phyloP scores from a whole-genome alignment of 2,797 vertebrate genomes.

The Anabacerthia variegaticeps region DNA sequence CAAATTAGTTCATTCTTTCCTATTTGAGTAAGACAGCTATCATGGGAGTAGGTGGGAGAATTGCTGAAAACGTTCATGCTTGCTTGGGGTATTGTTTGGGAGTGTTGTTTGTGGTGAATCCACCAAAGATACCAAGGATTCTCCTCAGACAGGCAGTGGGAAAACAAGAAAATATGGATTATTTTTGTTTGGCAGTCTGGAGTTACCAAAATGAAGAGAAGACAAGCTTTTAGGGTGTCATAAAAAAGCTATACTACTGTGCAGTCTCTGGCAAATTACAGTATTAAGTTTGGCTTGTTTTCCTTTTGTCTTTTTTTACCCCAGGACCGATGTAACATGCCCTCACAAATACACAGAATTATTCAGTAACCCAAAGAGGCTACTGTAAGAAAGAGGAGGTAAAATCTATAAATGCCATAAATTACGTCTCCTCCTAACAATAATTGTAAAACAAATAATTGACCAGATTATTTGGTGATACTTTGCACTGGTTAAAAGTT shows the following conservation, averaged over 20 bases:
- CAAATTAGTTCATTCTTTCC: background rate
- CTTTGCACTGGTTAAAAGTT: background rate
- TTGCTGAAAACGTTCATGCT: background rate
- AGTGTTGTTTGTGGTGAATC: background rate
- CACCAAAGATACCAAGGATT: background rate
- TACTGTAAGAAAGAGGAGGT: background rate
- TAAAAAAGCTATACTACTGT: background rate
- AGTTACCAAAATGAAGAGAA: background rate
- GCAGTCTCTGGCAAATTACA: background rate
- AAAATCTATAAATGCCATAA: background rate
- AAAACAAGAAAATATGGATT: background rate
- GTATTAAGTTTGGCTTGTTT: background rate
- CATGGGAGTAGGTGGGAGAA: background rate
- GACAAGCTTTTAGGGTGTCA: background rate
- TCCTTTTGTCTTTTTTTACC: background rate
- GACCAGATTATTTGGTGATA: background rate
- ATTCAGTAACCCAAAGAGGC: background rate
- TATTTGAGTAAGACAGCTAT: background rate
- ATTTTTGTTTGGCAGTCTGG: background rate
- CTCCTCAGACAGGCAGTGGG: background rate
- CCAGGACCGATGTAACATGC: background rate
- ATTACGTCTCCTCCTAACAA: background rate
- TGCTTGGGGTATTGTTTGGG: background rate
- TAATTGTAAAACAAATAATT: background rate
- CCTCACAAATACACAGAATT: background rate